These are phyloP conservation scores for Diabrotica balteata DNA, from an alignment of 2,888 invertebrate species.

Conservation along the genomic window DNA sequence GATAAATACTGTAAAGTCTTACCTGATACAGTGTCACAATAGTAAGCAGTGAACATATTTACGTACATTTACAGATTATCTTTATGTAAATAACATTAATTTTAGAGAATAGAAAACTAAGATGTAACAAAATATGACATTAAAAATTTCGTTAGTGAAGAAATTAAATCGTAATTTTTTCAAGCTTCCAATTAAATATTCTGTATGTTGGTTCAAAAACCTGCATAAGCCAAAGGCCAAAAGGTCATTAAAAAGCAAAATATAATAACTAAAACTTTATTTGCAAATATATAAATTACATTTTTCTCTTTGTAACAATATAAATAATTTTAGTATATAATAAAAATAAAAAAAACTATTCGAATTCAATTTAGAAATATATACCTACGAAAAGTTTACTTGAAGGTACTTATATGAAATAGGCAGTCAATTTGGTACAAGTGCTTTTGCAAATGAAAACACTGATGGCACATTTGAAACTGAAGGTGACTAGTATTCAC, in stretches of 20 bases:
- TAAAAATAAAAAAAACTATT: constrained; percentile 39
- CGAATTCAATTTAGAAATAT: constrained; percentile 28
- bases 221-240: constrained; percentile 37
- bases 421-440: constrained; percentile 56
- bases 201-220: constrained; percentile 29
- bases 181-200: too few relatives aligned
- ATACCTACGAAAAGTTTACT: constrained; percentile 15
- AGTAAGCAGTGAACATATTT: constrained; percentile 15
- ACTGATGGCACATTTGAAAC: constrained; percentile 27
- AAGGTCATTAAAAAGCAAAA: constrained; percentile 55
- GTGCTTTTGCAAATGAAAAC: constrained; percentile 50
- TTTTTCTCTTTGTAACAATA: constrained; percentile 52
- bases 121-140: too few relatives aligned
- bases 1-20: constrained; percentile 12
- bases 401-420: constrained; percentile 48
- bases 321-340: constrained; percentile 45
- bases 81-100: too few relatives aligned
- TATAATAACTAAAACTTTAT: constrained; percentile 57
- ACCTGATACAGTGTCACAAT: constrained; percentile 20
- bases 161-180: too few relatives aligned
- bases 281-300: constrained; percentile 59
- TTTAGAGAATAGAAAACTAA: too few relatives aligned
- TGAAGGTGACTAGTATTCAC: not conserved
- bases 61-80: not conserved
- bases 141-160: too few relatives aligned